Base-by-base conservation (phyloP, 2,113 vertebrate species). In the Poeciliopsis prolifica region DNA sequence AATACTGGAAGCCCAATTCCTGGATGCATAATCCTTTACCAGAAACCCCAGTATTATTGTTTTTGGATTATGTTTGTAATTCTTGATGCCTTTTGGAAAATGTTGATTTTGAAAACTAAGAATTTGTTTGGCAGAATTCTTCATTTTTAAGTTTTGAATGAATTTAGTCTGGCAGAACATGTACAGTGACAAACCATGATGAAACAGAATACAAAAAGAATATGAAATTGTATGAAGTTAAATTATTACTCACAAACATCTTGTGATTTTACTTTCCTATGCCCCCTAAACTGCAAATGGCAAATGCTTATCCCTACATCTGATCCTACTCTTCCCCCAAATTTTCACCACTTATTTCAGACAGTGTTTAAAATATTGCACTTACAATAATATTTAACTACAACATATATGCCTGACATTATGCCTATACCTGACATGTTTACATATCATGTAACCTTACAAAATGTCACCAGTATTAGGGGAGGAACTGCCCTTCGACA, bases 251-350 rank as follows among this genome's bases (percentile, higher is more conserved):
- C 84, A 84, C 90, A 86, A 84, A 87, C 35, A 0, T 10, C 61
- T 80, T 87, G 88, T 1, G 81, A 88, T 90, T 95, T 89, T 85
- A 87, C 91, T 84, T 82, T 79, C 82, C 80, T 28, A 48, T 35
- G 35, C 1, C 9, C 35, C 35, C 35, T 88, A 88, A 95, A 84
- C 92, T 85, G 35, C 9, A 10, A 8, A 35, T 35, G 9, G 8
- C 35, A 35, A 28, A 28, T 28, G 28, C 28, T 28, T 28, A 35
- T 9, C 35, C 9, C 9, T 10, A 35, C 35, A 35, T 35, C 35
- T 35, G 35, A 35, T 10, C 35, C 35, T 35, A 35, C 35, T 11
- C 35, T 9, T 35, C 35, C 35, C 35, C 2, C 35, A 35, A 35
- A 35, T 35, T 2, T 35, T 35, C 2, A 35, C 35, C 35, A 35